phyloP scores from a whole-genome alignment of 2,888 invertebrate genomes.

The Chouioia cunea region DNA sequence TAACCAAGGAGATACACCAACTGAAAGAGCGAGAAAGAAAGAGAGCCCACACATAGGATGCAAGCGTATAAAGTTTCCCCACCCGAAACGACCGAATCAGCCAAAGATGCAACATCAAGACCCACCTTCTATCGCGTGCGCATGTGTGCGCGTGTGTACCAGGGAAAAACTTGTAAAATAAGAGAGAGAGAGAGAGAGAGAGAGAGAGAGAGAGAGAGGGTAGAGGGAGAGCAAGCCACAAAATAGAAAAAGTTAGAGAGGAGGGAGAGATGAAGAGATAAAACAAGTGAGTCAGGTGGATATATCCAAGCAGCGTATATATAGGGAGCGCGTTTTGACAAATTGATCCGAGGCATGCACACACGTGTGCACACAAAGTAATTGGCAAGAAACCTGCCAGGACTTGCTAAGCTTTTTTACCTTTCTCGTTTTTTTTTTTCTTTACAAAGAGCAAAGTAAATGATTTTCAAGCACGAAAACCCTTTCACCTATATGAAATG shows the following conservation, averaged over 20 bases:
- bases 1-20: not conserved
- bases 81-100: slow-evolving; percentile 53
- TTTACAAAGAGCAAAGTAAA: not conserved
- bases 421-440: not conserved
- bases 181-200: slow-evolving; percentile 11
- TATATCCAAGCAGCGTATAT: slow-evolving; percentile 6
- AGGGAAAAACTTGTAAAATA: slow-evolving; percentile 45
- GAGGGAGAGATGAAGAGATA: slow-evolving; percentile 36
- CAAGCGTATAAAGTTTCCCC: slow-evolving; percentile 64
- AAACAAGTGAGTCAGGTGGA: slow-evolving; percentile 43
- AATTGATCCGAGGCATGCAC: slow-evolving; percentile 19
- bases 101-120: slow-evolving; percentile 46
- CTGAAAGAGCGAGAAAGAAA: not conserved
- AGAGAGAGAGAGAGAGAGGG: slow-evolving; percentile 15
- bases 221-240: slow-evolving; percentile 17
- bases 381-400: not conserved
- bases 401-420: not conserved
- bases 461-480: not conserved
- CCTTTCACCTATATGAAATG: too few species aligned
- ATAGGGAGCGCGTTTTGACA: slow-evolving; percentile 29
- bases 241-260: slow-evolving; percentile 41
- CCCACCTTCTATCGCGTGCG: slow-evolving; percentile 2
- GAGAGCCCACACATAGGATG: slow-evolving; percentile 62
- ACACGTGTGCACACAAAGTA: not conserved
- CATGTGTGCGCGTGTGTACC: not conserved